Base-by-base conservation (phyloP, 1,140 invertebrate species). In the Zaprionus africanus region DNA sequence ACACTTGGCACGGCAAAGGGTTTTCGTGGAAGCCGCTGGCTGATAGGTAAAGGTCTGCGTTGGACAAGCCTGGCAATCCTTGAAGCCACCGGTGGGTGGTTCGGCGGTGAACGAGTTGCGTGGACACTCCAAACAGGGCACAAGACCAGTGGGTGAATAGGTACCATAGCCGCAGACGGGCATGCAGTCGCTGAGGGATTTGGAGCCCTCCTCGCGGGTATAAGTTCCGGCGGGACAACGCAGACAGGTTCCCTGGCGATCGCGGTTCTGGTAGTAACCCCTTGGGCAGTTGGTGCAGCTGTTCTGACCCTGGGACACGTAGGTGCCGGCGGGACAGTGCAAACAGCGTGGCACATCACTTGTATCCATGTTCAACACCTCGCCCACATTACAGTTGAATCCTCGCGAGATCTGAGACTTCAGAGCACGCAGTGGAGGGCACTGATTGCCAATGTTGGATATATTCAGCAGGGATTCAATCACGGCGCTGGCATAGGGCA, bases 151-250 rank as follows among this genome's bases (percentile, higher is more conserved):
- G 28, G 97, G 97, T 2, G 98, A 99, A 92, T 98, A 99, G 28
- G 98, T 99, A 74, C 98, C 98, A 92, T 97, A 98, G 9, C 98
- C 98, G 91, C 98, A 99, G 34, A 99, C 98, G 7, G 98, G 98
- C 65, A 98, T 94, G 92, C 97, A 98, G 79, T 97, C 97, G 31
- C 95, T 94, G 24, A 97, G 93, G 62, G 95, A 95, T 91, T 98
- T 98, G 0, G 97, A 97, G 38, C 98, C 98, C 94, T 98, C 96
- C 93, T 98, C 96, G 85, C 95, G 95, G 0, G 99, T 99, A 82
- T 98, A 99, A 7, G 97, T 99, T 67, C 97, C 97, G 81, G 96
- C 95, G 1, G 98, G 98, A 93, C 99, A 99, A 66, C 96, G 95
- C 17, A 97, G 93, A 91, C 98, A 98, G 2, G 95, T 94, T 1